Conservation (phyloP, 1,140 invertebrate genomes). For the Drosophila sp. region DNA sequence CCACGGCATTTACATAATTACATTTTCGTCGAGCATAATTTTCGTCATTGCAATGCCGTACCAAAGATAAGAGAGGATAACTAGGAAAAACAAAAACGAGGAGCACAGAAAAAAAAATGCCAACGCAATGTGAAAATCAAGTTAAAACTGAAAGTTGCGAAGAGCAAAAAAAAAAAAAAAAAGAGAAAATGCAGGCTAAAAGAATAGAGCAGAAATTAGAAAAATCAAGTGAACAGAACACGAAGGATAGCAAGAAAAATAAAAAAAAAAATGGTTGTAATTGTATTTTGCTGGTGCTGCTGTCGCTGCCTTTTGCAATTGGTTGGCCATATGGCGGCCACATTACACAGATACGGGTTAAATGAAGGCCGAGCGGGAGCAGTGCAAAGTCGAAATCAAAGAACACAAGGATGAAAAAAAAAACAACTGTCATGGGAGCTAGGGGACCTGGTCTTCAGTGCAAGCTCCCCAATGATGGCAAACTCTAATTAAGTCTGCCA, state of each 20-base stretch:
- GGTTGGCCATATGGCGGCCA: slow-evolving; percentile 61
- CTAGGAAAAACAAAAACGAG: slow-evolving; percentile 29
- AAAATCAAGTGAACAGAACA: slow-evolving; percentile 46
- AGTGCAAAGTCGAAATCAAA: not conserved
- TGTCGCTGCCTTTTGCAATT: slow-evolving; percentile 30
- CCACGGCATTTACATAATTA: slow-evolving; percentile 78
- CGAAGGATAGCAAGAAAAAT: slow-evolving; percentile 17
- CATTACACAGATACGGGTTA: slow-evolving; percentile 38
- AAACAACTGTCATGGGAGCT: slow-evolving; percentile 30
- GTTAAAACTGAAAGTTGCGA: slow-evolving; percentile 67
- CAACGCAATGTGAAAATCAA: slow-evolving; percentile 51
- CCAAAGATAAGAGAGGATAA: slow-evolving; percentile 21
- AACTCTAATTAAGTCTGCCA: slow-evolving; percentile 67
- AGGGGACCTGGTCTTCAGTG: slow-evolving; percentile 4
- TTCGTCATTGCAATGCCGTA: slow-evolving; percentile 46
- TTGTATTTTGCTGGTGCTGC: slow-evolving; percentile 53
- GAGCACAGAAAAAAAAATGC: slow-evolving; percentile 27
- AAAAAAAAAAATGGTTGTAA: slow-evolving; percentile 52
- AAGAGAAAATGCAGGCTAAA: slow-evolving; percentile 15
- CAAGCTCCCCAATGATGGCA: slow-evolving; percentile 21
- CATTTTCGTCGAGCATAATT: slow-evolving; percentile 71
- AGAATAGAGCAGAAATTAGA: slow-evolving; percentile 61
- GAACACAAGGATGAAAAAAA: not conserved
- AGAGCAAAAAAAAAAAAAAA: not conserved
- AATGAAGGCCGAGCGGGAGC: slow-evolving; percentile 25